Evolutionary conservation across 2,113 vertebrate species (phyloP).

Genomic region (Zosterops borbonicus): DNA sequence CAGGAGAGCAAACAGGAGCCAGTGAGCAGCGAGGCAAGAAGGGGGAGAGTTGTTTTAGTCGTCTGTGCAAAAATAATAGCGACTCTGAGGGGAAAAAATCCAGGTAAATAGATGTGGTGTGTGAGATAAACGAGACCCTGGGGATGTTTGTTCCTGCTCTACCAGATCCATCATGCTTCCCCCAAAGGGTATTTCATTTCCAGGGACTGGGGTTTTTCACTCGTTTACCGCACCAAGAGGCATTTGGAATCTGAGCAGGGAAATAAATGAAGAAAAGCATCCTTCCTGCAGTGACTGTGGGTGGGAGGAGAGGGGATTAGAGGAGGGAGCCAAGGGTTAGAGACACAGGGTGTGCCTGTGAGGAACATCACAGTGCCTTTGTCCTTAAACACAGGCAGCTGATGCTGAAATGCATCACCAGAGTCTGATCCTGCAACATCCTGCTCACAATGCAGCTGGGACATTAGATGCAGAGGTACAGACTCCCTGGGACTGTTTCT

Average conservation of each 20-base stretch:
- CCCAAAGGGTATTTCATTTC: background rate
- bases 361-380: background rate
- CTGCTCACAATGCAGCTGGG: background rate
- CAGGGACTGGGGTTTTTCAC: background rate
- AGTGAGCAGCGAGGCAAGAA: background rate
- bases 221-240: background rate
- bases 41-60: background rate
- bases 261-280: background rate
- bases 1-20: background rate
- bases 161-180: background rate
- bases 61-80: background rate
- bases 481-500: background rate
- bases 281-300: background rate
- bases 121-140: background rate
- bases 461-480: background rate
- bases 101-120: background rate
- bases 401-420: background rate
- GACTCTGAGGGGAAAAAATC: background rate
- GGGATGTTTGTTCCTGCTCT: background rate
- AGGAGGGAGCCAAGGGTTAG: background rate
- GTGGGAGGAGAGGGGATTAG: background rate
- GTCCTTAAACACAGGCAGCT: background rate
- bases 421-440: background rate
- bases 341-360: accelerated
- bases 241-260: background rate